Percentiles rank a stretch among this genome's conserved stretches.
Evolutionary conservation across 2,797 vertebrate genomes (phyloP).

Genomic region (Bradypodion ventrale): DNA sequence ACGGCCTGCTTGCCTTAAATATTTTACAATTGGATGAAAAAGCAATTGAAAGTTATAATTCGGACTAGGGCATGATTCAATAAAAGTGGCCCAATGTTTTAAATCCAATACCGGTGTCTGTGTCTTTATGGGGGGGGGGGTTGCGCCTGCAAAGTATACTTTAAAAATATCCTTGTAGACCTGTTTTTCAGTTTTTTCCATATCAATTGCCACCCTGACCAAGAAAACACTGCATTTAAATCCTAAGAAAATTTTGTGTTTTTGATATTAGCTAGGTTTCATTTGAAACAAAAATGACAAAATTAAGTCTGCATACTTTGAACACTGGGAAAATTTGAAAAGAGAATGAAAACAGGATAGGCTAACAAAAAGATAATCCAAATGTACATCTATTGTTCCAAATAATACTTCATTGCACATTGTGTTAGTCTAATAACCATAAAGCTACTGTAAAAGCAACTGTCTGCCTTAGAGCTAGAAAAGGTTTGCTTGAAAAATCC

Average conservation of each 20-base stretch:
- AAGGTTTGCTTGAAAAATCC: conserved; percentile 33
- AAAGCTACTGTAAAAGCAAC: conserved; percentile 64
- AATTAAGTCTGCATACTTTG: too few species aligned
- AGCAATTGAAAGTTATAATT: too few species aligned
- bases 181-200: neutral
- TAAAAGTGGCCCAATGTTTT: too few species aligned
- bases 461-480: conserved; percentile 24
- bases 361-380: conserved; percentile 26
- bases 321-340: too few species aligned
- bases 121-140: too few species aligned
- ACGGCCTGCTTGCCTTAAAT: too few species aligned
- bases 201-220: neutral
- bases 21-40: too few species aligned
- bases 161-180: neutral
- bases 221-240: neutral
- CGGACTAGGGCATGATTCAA: too few species aligned
- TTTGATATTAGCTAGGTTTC: neutral
- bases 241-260: neutral
- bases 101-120: too few species aligned
- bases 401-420: conserved; percentile 51
- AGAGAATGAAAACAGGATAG: too few species aligned
- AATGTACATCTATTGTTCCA: conserved; percentile 54
- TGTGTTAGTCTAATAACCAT: conserved; percentile 45
- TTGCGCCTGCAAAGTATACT: too few species aligned
- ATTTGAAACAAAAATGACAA: too few species aligned